Evolutionary conservation across 2,113 vertebrate species (phyloP).

Genomic region (Hippotragus niger): DNA sequence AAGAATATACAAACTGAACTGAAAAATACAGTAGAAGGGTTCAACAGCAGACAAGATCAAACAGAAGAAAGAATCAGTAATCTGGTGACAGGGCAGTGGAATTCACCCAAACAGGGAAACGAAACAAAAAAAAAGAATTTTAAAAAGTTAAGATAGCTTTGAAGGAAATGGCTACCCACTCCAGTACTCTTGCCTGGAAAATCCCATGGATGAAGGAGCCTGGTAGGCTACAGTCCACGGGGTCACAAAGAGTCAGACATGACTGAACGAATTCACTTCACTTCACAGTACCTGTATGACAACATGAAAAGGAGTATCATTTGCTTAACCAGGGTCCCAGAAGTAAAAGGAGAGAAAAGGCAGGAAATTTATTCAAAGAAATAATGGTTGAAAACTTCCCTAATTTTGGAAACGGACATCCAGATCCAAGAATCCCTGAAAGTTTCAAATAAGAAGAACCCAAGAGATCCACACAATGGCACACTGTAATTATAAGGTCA

Average conservation of each 20-base stretch:
- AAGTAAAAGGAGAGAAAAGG: not conserved
- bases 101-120: not conserved
- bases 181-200: too few species aligned
- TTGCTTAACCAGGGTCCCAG: not conserved
- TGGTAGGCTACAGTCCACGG: too few species aligned
- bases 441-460: not conserved
- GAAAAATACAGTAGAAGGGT: not conserved
- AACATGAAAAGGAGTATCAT: not conserved
- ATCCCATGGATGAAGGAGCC: too few species aligned
- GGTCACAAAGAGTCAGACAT: too few species aligned
- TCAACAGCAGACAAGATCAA: not conserved
- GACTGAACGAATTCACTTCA: too few species aligned
- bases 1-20: not conserved
- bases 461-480: not conserved
- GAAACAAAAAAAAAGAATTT: not conserved
- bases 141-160: not conserved
- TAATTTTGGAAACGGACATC: not conserved
- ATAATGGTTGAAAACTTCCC: not conserved
- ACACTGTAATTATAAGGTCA: not conserved
- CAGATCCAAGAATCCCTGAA: not conserved
- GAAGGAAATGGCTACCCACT: too few species aligned
- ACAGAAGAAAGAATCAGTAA: not conserved
- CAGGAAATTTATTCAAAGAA: not conserved
- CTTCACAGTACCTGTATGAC: not conserved
- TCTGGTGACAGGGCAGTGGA: not conserved